Evolutionary conservation across 2,113 vertebrate genomes (phyloP), one percentile per base, ranked within the genome.

Genomic region (Tetraodon nigroviridis): DNA sequence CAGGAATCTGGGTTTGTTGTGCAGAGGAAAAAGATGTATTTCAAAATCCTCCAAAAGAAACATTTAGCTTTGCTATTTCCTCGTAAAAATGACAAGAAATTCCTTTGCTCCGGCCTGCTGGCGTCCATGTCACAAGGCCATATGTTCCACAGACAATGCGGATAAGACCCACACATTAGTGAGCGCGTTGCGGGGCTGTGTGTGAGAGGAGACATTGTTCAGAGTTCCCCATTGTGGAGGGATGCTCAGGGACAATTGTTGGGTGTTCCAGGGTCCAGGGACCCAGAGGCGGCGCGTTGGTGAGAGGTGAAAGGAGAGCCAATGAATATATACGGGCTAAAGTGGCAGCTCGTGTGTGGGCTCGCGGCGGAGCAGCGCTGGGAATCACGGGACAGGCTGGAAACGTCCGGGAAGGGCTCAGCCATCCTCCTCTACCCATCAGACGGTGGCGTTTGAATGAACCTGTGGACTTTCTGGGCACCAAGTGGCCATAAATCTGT

Each of bases 151-250:
- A 55, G 41, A 86, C 82, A 86, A 85, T 58, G 58, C 41, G 51
- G n/a, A 45, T 45, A 40, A 75, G 50, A 69, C 32, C 61, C 54
- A 67, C 66, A 54, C 67, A 66, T 21, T 29, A 44, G 58, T 61
- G 50, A 73, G 60, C 52, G 54, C 63, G 57, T 10, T 27, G 63
- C 13, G 16, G 63, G n/a, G 41, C 37, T 71, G 61, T 71, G 85
- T 67, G 71, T 67, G 55, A 64, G 71, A 70, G 45, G 61, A 65
- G 61, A 67, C 44, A 79, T 87, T 87, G 87, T 85, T 79, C 4
- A 55, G 71, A 68, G 62, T 81, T 72, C 73, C 83, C 77, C 68
- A 88, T 88, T 90, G 90, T 90, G 68, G 69, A 44, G 75, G 58
- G 54, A 57, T n/a, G 52, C 13, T 42, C 32, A 57, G 58, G 40